A percentile compares a stretch with the other conserved stretches of the same genome.
These are phyloP conservation scores for Chionomys nivalis DNA, from an alignment of 2,113 vertebrate species.

Conservation along the genomic window DNA sequence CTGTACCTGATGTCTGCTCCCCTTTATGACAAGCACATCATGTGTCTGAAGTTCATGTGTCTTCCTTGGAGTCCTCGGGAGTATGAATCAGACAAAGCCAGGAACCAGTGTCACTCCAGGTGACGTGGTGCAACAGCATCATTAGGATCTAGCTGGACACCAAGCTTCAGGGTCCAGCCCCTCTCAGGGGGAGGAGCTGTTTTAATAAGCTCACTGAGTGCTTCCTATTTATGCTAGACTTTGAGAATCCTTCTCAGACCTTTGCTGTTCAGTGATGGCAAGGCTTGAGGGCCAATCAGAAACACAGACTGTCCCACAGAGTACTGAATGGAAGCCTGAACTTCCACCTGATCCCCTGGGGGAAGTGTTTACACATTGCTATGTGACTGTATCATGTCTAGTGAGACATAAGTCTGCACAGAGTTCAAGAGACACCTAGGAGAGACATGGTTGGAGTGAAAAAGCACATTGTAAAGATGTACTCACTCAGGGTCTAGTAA, in stretches of 20 bases:
- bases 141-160: neutral
- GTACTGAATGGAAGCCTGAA: neutral
- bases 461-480: neutral
- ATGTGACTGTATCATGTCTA: neutral
- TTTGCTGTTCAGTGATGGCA: neutral
- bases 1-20: neutral
- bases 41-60: neutral
- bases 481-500: neutral
- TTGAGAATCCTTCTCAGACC: neutral
- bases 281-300: neutral
- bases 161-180: neutral
- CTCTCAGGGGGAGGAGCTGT: neutral
- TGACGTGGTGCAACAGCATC: neutral
- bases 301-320: neutral
- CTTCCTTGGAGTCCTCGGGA: neutral
- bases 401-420: neutral
- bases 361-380: neutral
- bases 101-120: neutral
- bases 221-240: neutral
- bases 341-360: neutral
- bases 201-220: neutral
- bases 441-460: neutral
- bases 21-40: neutral
- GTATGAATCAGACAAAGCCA: neutral
- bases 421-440: neutral